phyloP scores from a whole-genome alignment of 2,888 invertebrate species.

The Aphrophora alni region DNA sequence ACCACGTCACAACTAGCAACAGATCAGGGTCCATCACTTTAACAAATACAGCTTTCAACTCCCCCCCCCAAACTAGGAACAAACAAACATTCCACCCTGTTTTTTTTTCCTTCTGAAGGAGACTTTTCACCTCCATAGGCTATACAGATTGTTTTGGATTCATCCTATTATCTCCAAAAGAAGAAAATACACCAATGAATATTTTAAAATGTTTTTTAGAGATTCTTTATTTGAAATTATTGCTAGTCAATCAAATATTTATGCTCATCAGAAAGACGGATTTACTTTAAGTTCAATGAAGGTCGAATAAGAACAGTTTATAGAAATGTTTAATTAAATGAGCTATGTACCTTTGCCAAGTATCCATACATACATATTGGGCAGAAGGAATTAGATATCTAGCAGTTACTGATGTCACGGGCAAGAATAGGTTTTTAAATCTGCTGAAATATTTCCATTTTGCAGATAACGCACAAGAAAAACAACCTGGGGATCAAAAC shows the following conservation, averaged over 20 bases:
- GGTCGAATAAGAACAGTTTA: conserved; percentile 28
- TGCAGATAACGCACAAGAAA: conserved; percentile 31
- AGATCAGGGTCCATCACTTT: too few relatives aligned
- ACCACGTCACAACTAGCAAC: too few relatives aligned
- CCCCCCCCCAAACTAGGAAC: too few relatives aligned
- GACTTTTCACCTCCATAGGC: too few relatives aligned
- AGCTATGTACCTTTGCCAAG: conserved; percentile 19
- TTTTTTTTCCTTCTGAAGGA: too few relatives aligned
- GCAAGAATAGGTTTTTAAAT: conserved; percentile 31
- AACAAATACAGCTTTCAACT: too few relatives aligned
- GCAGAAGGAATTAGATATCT: conserved; percentile 28
- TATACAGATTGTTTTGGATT: too few relatives aligned
- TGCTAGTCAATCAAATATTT: neutral
- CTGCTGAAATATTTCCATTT: conserved; percentile 40
- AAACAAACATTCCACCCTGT: too few relatives aligned
- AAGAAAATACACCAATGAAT: conserved; percentile 29
- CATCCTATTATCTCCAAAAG: conserved; percentile 32
- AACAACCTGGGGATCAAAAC: conserved; percentile 36
- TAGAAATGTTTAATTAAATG: conserved; percentile 21
- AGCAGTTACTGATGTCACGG: conserved; percentile 38
- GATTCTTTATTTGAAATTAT: conserved; percentile 3
- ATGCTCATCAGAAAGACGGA: conserved; percentile 28
- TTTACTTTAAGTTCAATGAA: neutral
- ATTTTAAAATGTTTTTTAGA: conserved; percentile 27
- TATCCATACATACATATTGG: conserved; percentile 35